Evolutionary conservation across 2,888 invertebrate genomes (phyloP).

Genomic region (Rotaria magnacalcarata): DNA sequence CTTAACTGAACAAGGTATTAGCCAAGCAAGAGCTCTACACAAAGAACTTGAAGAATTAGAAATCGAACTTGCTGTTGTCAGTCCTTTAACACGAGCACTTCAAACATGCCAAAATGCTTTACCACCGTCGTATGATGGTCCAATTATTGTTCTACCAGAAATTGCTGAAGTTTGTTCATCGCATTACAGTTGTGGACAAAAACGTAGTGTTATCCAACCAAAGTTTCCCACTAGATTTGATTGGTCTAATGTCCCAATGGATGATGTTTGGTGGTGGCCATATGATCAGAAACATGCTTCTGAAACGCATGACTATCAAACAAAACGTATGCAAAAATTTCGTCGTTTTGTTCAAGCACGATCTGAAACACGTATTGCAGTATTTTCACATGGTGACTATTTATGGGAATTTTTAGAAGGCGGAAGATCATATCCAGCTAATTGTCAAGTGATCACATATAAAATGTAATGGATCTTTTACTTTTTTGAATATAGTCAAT

Average conservation of each 20-base stretch:
- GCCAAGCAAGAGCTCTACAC: constrained; percentile 15
- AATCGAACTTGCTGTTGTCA: constrained; percentile 2
- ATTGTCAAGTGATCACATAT: constrained; percentile 11
- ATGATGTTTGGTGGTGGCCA: constrained; percentile 22
- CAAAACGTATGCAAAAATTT: not conserved
- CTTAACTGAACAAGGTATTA: constrained; percentile 18
- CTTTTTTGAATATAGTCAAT: not conserved
- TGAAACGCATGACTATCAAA: not conserved
- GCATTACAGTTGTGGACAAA: constrained; percentile 5
- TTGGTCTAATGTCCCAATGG: not conserved
- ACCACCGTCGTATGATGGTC: not conserved
- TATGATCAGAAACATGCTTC: not conserved
- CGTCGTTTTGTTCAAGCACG: not conserved
- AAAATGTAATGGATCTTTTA: not conserved
- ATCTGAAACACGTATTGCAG: constrained; percentile 13
- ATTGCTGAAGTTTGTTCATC: not conserved
- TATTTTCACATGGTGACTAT: constrained; percentile 20
- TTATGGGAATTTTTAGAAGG: not conserved
- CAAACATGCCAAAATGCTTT: constrained; percentile 30
- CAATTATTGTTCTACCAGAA: constrained; percentile 7
- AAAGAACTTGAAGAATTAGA: not conserved
- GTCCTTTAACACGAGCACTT: constrained; percentile 30
- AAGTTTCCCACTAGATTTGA: not conserved
- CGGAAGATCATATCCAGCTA: not conserved
- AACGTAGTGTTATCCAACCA: not conserved